Evolutionary conservation across 2,797 vertebrate genomes (phyloP).

Genomic region (Acanthiza pusilla): DNA sequence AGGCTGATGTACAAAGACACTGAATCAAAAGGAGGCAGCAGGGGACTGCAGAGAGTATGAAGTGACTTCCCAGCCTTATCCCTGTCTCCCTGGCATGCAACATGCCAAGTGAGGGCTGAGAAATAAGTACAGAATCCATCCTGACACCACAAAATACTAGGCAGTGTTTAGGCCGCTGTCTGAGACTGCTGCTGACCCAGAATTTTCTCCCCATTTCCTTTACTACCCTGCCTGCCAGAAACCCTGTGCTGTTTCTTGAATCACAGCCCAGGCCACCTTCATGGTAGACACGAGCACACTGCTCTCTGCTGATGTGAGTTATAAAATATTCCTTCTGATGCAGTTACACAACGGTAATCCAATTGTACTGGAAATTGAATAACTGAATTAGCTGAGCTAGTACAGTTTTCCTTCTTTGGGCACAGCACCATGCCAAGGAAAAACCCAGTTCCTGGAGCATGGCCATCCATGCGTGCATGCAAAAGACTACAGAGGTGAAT

Average conservation of each 20-base stretch:
- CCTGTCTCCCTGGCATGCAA: not conserved
- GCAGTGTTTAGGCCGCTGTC: not conserved
- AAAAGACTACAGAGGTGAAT: not conserved
- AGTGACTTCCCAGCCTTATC: not conserved
- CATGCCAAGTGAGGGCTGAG: not conserved
- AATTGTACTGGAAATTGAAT: conserved; percentile 27
- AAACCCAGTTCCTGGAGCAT: not conserved
- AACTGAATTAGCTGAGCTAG: conserved; percentile 16
- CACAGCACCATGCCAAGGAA: not conserved
- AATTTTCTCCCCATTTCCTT: not conserved
- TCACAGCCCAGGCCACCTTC: not conserved
- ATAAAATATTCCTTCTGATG: not conserved
- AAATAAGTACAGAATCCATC: not conserved
- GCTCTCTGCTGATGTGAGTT: not conserved
- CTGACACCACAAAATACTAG: not conserved
- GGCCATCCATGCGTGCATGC: fast-evolving
- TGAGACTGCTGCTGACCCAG: not conserved
- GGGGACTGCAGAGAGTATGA: not conserved
- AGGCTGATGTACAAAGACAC: not conserved
- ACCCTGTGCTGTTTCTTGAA: not conserved
- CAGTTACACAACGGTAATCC: not conserved
- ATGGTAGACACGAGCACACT: not conserved
- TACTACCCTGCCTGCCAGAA: not conserved
- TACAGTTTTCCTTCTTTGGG: not conserved
- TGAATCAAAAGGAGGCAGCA: not conserved